These are phyloP conservation scores for Ophraella communa DNA, from an alignment of 2,888 invertebrate species.

Conservation along the genomic window DNA sequence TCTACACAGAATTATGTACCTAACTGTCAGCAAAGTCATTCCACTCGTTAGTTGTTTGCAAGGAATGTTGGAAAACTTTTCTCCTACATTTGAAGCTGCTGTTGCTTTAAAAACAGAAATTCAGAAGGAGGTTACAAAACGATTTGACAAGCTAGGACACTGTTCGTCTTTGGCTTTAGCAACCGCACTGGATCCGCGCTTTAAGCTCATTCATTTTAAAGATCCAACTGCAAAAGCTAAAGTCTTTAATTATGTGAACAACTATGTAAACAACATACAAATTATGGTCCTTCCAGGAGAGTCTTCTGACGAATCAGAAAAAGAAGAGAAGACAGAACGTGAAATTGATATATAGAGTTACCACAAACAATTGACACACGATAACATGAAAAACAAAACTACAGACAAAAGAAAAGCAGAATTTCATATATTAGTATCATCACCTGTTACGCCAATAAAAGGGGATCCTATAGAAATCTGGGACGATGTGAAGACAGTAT, in stretches of 20 bases:
- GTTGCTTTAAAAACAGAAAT: neutral
- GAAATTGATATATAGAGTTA: neutral
- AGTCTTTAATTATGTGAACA: neutral
- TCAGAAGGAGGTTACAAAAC: neutral
- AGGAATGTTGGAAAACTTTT: neutral
- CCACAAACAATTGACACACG: neutral
- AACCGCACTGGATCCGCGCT: neutral
- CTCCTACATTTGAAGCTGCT: neutral
- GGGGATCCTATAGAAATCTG: neutral
- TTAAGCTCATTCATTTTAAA: constrained; percentile 1
- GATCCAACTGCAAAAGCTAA: neutral
- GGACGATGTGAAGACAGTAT: neutral
- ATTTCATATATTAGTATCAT: neutral
- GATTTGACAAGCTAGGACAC: neutral
- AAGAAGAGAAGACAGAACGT: neutral
- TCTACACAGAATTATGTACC: neutral
- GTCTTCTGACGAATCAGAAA: neutral
- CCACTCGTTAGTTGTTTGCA: neutral
- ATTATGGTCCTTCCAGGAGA: neutral
- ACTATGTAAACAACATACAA: neutral
- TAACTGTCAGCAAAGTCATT: neutral
- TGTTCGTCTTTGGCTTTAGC: neutral
- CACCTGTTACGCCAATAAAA: neutral
- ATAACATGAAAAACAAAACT: neutral
- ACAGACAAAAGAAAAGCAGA: neutral